Evolutionary conservation across 2,113 vertebrate genomes (phyloP).

Genomic region (Castor canadensis): DNA sequence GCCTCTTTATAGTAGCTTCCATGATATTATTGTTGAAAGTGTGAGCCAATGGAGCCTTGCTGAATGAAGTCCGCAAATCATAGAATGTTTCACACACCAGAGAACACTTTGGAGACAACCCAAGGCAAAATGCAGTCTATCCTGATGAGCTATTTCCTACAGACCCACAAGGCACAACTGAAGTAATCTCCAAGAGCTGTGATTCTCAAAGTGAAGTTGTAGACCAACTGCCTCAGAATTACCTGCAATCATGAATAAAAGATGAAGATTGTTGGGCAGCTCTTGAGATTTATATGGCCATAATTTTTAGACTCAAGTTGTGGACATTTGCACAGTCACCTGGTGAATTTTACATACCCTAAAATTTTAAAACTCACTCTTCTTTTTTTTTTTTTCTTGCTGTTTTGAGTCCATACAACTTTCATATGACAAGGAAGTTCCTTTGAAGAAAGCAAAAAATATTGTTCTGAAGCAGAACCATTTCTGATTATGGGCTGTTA

Average conservation of each 20-base stretch:
- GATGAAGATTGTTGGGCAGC: not conserved
- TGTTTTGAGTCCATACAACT: not conserved
- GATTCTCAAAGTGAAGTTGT: not conserved
- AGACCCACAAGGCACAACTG: not conserved
- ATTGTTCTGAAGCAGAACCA: not conserved
- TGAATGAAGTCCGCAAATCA: constrained; percentile 38
- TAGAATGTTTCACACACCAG: constrained; percentile 47
- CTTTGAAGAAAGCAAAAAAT: not conserved
- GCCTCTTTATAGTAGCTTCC: not conserved
- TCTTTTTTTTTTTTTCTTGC: not conserved
- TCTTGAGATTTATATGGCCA: not conserved
- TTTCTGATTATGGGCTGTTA: not conserved
- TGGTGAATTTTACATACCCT: not conserved
- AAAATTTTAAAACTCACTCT: not conserved
- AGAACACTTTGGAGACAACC: constrained; percentile 44
- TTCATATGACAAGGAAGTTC: not conserved
- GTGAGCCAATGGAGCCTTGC: constrained; percentile 22
- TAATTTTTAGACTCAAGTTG: not conserved
- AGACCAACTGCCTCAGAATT: not conserved
- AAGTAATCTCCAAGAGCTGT: not conserved
- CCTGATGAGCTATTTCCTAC: not conserved
- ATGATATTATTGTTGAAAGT: not conserved
- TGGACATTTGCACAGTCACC: not conserved
- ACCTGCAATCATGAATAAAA: not conserved
- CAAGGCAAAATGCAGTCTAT: constrained; percentile 42